Evolutionary conservation across 2,113 vertebrate species (phyloP), one percentile per base, ranked within the genome.

Genomic region (Dicrurus megarhynchus): DNA sequence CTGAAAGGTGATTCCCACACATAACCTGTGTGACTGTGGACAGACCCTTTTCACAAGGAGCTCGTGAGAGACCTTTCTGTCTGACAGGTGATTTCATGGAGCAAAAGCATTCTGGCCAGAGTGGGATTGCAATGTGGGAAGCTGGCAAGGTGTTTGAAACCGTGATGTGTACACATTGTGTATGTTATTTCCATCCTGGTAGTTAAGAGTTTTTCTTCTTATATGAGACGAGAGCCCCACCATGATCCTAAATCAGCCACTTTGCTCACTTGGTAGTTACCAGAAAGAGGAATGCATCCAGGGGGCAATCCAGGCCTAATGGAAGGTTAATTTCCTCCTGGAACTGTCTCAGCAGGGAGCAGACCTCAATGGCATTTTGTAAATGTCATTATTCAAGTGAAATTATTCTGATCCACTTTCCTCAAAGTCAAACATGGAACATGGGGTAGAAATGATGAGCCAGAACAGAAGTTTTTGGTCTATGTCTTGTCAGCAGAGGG

Each of bases 281-380:
- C 65, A 37, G 77, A 52, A 59, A 67, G 55, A 77, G 35, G 61
- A 59, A 42, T 1, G 3, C 0, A 1, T 50, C 56, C 60, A 78
- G 39, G 37, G 69, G 47, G 20, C 17, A 81, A 70, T 15, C 32
- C 35, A 75, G 39, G 71, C 26, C 69, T 35, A 42, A 55, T 37
- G 39, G 33, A 89, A 87, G 20, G 67, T 24, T 87, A 16, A 90
- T 91, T 87, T 96, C 52, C 85, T 87, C 20, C 35, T 84, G 74
- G 20, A 93, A 90, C 30, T 65, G 28, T 41, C 73, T 89, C 59
- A 70, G 75, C 64, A 89, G 73, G 30, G 41, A 94, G 46, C n/a
- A 91, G 37, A 41, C 22, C 26, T 84, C 55, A 70, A n/a, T 27
- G 39, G 18, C 6, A 4, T 78, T 87, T 70, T 55, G 32, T 53